Base-by-base conservation (phyloP, 1,140 invertebrate species). In the Aricia agestis region DNA sequence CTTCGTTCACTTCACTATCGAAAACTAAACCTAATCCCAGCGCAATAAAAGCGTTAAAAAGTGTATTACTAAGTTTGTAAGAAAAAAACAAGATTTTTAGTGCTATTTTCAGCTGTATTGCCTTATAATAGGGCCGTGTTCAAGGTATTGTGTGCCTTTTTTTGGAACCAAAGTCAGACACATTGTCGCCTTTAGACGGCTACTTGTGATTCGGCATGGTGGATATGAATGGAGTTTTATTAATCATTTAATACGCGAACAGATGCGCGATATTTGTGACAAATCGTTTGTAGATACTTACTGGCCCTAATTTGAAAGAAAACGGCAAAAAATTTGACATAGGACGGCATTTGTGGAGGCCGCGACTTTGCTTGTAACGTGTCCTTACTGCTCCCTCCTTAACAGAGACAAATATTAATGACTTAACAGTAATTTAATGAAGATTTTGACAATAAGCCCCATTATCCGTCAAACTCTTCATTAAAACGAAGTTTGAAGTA, bases 131-230 rank as follows among this genome's bases (percentile, higher is more conserved):
- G 18, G 59, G 10, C n/a, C 10, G 19, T 19, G 59, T 63, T 25
- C 1, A 1, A 2, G 7, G 18, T 82, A 79, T 83, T 79, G 45
- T 52, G 41, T 52, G 45, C 45, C 11, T 52, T 52, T 52, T 52
- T 52, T 52, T 52, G 45, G 13, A 52, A 10, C 9, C 61, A 70
- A 65, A 70, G 69, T 78, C 78, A 84, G 81, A 84, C 76, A 74
- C 71, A 73, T 79, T 80, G 81, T 80, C 78, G 76, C 78, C 71
- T 80, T 78, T 71, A 79, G 52, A 63, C 80, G 82, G 82, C 81
- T 83, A 82, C 82, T 83, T 69, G 59, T 69, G 59, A 69, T 85
- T 83, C 71, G 79, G 65, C 73, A 83, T 74, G 83, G 80, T 80
- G 80, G 79, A 81, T 81, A 74, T 80, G 71, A 81, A 78, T 81